These are phyloP conservation scores for Eueides isabella DNA, from an alignment of 1,140 invertebrate genomes.

Conservation along the genomic window DNA sequence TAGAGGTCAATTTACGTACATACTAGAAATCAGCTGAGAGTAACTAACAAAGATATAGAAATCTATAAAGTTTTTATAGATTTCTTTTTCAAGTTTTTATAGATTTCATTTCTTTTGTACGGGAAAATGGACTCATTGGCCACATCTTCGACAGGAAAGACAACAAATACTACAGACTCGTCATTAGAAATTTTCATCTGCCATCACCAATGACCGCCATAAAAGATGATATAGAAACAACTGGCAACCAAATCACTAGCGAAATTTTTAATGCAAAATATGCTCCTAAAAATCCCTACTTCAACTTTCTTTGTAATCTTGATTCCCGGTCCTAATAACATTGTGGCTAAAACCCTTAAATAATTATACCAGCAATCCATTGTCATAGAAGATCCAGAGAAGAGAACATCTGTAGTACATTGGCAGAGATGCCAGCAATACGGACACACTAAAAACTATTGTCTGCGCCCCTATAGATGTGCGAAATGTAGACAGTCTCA, in stretches of 20 bases:
- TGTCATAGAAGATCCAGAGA: too few relatives aligned
- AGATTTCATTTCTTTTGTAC: too few relatives aligned
- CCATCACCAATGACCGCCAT: neutral
- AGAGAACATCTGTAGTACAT: neutral
- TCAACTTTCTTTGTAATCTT: neutral
- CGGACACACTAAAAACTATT: neutral
- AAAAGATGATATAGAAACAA: neutral
- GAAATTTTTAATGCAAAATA: neutral
- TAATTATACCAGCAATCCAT: too few relatives aligned
- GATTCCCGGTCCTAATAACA: neutral
- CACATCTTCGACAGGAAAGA: neutral
- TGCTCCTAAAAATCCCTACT: neutral
- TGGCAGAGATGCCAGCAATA: slow-evolving; percentile 5
- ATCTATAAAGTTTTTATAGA: too few relatives aligned
- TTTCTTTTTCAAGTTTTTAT: too few relatives aligned
- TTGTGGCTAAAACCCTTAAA: neutral
- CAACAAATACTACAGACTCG: too few relatives aligned
- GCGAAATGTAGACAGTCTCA: neutral
- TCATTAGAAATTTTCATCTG: too few relatives aligned
- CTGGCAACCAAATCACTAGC: neutral
- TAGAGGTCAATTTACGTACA: too few relatives aligned
- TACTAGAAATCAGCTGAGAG: too few relatives aligned
- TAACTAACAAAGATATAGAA: too few relatives aligned
- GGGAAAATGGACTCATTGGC: too few relatives aligned
- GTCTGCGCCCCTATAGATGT: neutral